These are phyloP conservation scores for Botia almorhae DNA, from an alignment of 2,797 vertebrate species.

Conservation along the genomic window DNA sequence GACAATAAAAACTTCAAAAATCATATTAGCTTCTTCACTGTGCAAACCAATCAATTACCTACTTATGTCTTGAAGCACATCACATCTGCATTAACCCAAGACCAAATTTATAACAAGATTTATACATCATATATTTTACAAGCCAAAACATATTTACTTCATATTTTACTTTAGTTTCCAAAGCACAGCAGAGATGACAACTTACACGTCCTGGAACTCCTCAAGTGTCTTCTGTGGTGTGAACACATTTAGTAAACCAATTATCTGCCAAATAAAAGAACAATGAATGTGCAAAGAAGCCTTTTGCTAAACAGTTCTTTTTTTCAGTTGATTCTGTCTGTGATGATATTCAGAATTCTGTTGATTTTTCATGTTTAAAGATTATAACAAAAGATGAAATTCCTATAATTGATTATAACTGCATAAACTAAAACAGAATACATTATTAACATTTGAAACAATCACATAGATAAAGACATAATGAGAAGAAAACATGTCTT, in stretches of 20 bases:
- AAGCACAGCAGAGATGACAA: constrained; percentile 60
- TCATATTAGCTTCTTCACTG: constrained; percentile 64
- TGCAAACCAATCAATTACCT: constrained; percentile 51
- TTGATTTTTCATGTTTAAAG: too few species aligned
- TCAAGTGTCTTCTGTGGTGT: constrained; percentile 97
- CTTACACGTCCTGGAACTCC: constrained; percentile 99
- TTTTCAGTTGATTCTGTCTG: too few species aligned
- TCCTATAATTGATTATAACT: background rate
- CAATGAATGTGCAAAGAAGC: background rate
- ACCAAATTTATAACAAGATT: too few species aligned
- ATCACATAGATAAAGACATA: background rate
- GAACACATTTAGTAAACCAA: constrained; percentile 96
- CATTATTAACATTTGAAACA: constrained; percentile 1
- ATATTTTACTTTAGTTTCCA: constrained; percentile 39
- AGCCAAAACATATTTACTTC: background rate
- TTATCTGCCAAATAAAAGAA: constrained; percentile 82
- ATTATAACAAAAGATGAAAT: background rate
- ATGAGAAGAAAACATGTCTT: constrained; percentile 66
- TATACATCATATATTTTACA: too few species aligned
- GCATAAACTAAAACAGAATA: background rate
- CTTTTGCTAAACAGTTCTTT: too few species aligned
- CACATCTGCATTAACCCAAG: constrained; percentile 28
- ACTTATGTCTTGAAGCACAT: constrained; percentile 13
- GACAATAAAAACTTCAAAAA: constrained; percentile 41
- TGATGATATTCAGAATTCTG: background rate